These are phyloP conservation scores for Cylloceria caligata DNA, from an alignment of 2,888 invertebrate species.

Conservation along the genomic window DNA sequence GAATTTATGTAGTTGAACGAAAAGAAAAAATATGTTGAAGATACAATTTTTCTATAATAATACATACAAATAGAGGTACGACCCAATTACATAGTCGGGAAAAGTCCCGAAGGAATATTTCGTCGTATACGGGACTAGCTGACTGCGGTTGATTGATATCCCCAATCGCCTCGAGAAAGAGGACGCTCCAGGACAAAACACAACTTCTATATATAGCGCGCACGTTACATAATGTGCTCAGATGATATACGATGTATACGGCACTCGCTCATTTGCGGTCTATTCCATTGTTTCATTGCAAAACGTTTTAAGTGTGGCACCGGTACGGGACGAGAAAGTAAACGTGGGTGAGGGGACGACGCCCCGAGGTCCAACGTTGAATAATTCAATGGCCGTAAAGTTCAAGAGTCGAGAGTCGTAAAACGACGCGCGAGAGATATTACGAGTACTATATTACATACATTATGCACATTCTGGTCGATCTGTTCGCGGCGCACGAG, in stretches of 20 bases:
- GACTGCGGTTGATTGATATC: slow-evolving; percentile 18
- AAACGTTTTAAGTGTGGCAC: slow-evolving; percentile 56
- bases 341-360: slow-evolving; percentile 42
- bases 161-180: slow-evolving; percentile 1
- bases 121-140: slow-evolving; percentile 1
- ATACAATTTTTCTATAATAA: background rate
- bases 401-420: slow-evolving; percentile 70
- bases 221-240: slow-evolving; percentile 16
- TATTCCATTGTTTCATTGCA: slow-evolving; percentile 64
- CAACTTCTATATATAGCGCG: background rate
- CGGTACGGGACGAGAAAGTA: slow-evolving; percentile 53
- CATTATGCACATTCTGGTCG: slow-evolving; percentile 69
- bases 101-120: slow-evolving; percentile 14
- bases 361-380: slow-evolving; percentile 68
- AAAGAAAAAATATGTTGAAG: background rate
- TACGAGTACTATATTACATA: slow-evolving; percentile 71
- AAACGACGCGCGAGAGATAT: slow-evolving; percentile 68
- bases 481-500: slow-evolving; percentile 63
- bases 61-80: background rate
- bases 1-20: background rate
- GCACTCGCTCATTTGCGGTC: slow-evolving; percentile 63
- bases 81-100: slow-evolving; percentile 11
- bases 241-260: slow-evolving; percentile 58
- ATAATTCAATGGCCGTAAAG: slow-evolving; percentile 71
- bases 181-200: slow-evolving; percentile 17